Conservation (phyloP, 2,113 vertebrate genomes). For the Ahaetulla prasina region DNA sequence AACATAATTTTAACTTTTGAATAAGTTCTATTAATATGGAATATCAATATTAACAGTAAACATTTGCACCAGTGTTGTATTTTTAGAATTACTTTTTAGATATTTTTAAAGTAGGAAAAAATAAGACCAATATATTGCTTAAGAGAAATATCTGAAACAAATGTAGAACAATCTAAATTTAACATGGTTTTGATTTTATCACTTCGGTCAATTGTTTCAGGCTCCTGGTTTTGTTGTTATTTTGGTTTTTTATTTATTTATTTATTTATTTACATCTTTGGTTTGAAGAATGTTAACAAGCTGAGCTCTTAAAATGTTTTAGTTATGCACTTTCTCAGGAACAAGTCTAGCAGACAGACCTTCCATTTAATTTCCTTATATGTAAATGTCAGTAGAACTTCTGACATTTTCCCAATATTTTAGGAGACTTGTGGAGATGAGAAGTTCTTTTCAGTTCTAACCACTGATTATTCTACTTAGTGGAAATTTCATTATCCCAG, state of each 20-base stretch:
- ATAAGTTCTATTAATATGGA: not conserved
- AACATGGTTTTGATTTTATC: not conserved
- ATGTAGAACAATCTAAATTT: not conserved
- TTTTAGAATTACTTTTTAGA: conserved; percentile 12
- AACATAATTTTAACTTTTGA: not conserved
- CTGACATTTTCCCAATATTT: not conserved
- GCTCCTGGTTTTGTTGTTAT: not conserved
- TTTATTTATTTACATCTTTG: conserved; percentile 10
- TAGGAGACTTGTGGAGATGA: not conserved
- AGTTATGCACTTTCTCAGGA: not conserved
- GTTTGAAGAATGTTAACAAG: not conserved
- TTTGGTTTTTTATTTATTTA: too few species aligned
- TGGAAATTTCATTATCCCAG: conserved; percentile 28
- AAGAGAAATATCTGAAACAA: not conserved
- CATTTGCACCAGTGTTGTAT: not conserved
- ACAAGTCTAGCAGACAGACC: not conserved
- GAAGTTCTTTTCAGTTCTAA: conserved; percentile 7
- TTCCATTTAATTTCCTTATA: conserved; percentile 33
- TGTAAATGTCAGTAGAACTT: conserved; percentile 23
- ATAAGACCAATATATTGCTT: not conserved
- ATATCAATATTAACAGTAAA: not conserved
- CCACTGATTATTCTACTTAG: conserved; percentile 2
- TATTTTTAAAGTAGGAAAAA: conserved; percentile 6
- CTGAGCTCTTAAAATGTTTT: conserved; percentile 13
- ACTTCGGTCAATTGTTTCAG: not conserved